phyloP scores from a whole-genome alignment of 2,113 vertebrate genomes.

The Dolichallabes microphthalmus region DNA sequence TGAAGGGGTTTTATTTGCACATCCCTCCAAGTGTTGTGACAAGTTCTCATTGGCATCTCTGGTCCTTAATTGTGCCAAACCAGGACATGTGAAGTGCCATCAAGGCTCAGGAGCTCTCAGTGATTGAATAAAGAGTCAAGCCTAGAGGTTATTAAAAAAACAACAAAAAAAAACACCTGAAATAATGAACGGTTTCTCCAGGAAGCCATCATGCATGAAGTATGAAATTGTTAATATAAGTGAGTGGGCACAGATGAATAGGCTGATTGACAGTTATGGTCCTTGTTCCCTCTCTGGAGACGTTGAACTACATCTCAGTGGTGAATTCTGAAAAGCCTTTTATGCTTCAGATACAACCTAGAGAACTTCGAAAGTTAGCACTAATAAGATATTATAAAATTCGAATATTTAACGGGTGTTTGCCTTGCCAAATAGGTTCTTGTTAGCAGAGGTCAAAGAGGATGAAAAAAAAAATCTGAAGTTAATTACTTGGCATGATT shows the following conservation, averaged over 20 bases:
- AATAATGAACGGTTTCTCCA: conserved; percentile 5
- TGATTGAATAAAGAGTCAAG: conserved; percentile 14
- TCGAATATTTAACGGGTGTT: not conserved
- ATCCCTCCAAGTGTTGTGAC: not conserved
- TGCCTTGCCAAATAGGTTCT: not conserved
- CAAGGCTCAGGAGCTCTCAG: conserved; percentile 7
- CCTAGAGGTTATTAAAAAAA: conserved; percentile 1
- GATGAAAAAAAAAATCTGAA: not conserved
- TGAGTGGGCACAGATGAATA: conserved; percentile 13
- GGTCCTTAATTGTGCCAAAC: not conserved
- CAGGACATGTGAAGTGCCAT: conserved; percentile 5
- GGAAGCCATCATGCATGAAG: conserved; percentile 33
- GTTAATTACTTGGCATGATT: conserved; percentile 1
- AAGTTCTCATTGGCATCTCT: not conserved
- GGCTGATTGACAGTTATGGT: conserved; percentile 36
- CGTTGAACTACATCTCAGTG: conserved; percentile 13
- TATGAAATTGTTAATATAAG: conserved; percentile 34
- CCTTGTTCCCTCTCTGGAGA: conserved; percentile 35
- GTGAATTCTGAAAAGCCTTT: conserved; percentile 26
- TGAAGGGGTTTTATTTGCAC: not conserved
- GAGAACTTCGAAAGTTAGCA: not conserved
- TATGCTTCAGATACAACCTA: conserved; percentile 28
- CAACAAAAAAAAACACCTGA: conserved; percentile 22
- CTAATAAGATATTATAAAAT: not conserved
- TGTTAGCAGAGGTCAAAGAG: conserved; percentile 11